Percentiles rank a stretch among this genome's conserved stretches.
Evolutionary conservation across 2,888 invertebrate species (phyloP).

Genomic region (Punctoribates punctum): DNA sequence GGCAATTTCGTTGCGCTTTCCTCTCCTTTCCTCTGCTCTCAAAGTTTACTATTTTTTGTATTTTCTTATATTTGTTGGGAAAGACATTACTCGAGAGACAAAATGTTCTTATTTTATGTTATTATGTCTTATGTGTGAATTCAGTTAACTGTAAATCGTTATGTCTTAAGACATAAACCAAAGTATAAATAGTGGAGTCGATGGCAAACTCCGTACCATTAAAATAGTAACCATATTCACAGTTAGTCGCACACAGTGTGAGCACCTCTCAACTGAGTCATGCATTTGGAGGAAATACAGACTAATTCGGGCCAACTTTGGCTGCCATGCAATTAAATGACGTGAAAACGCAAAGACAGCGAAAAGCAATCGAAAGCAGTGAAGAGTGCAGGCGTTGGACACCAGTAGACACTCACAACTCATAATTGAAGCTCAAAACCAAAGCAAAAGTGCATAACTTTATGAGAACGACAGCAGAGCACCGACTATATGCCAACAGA

Average conservation of each 20-base stretch:
- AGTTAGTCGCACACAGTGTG: conserved; percentile 2
- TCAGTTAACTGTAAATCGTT: conserved; percentile 36
- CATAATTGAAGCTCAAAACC: background rate
- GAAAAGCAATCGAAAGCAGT: background rate
- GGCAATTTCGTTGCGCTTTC: background rate
- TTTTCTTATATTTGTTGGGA: background rate
- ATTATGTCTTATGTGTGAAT: conserved; percentile 25
- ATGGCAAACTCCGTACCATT: conserved; percentile 1
- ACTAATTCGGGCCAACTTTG: conserved; percentile 25
- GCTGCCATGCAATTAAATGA: conserved; percentile 22
- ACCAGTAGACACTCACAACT: background rate
- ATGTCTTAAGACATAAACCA: conserved; percentile 36
- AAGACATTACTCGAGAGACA: conserved; percentile 25
- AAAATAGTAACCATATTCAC: conserved; percentile 35
- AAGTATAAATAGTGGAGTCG: conserved; percentile 19
- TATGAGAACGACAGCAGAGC: background rate
- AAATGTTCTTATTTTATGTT: conserved; percentile 29
- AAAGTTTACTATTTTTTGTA: background rate
- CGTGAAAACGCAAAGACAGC: background rate
- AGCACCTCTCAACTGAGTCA: conserved; percentile 17
- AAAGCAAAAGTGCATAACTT: conserved; percentile 24
- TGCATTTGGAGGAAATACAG: conserved; percentile 29
- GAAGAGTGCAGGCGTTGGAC: background rate
- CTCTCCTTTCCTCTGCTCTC: background rate
- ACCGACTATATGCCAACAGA: background rate